Percentiles rank a stretch among this genome's conserved stretches.
phyloP scores from a whole-genome alignment of 2,888 invertebrate genomes.

The Cecidostiba fungosa region DNA sequence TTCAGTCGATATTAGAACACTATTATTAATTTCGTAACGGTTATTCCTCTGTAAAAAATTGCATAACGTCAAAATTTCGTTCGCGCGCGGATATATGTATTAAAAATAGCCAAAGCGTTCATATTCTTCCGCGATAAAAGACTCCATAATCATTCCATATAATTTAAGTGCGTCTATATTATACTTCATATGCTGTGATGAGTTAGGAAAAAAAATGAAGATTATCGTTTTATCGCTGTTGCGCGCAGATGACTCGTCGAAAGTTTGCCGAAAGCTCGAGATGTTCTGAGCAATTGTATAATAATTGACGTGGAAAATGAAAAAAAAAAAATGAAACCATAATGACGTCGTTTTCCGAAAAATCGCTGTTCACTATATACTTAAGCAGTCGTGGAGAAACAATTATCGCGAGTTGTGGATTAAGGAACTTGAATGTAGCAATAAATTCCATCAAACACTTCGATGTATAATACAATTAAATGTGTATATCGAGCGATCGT shows the following conservation, averaged over 20 bases:
- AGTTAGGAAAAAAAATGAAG: slow-evolving; percentile 22
- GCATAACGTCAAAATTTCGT: neutral
- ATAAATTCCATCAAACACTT: slow-evolving; percentile 67
- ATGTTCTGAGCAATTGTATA: slow-evolving; percentile 50
- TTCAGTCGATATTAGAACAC: slow-evolving; percentile 4
- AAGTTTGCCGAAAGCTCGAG: slow-evolving; percentile 31
- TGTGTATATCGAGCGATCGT: slow-evolving; percentile 25
- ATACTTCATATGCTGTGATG: slow-evolving; percentile 64
- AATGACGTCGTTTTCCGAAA: slow-evolving; percentile 30
- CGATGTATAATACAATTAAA: slow-evolving; percentile 61
- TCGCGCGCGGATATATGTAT: neutral
- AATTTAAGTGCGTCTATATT: slow-evolving; percentile 50
- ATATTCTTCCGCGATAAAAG: slow-evolving; percentile 54
- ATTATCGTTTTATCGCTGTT: slow-evolving; percentile 39
- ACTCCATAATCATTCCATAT: slow-evolving; percentile 65
- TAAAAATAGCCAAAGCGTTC: slow-evolving; percentile 47
- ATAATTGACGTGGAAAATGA: slow-evolving; percentile 8
- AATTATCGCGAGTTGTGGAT: slow-evolving; percentile 7
- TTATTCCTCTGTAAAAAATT: slow-evolving; percentile 2
- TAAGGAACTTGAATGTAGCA: slow-evolving; percentile 54
- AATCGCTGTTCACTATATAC: slow-evolving; percentile 49
- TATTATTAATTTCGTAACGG: neutral
- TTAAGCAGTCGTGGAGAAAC: neutral
- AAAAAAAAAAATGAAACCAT: slow-evolving; percentile 6
- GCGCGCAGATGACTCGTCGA: slow-evolving; percentile 48